Base-by-base conservation (phyloP, 1,140 invertebrate species). In the Drosophila mayri region DNA sequence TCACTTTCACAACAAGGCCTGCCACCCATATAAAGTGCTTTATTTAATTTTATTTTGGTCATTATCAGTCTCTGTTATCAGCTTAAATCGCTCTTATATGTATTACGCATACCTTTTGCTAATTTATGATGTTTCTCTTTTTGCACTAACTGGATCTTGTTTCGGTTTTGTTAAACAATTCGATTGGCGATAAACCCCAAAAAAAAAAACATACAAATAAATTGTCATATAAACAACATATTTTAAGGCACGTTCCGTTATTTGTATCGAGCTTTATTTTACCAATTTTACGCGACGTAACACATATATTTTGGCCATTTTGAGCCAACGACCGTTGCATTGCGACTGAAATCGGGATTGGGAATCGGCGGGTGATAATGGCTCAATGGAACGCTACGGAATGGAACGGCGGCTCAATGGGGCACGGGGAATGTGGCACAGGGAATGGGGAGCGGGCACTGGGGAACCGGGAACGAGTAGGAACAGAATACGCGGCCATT, bases 181-280 rank as follows among this genome's bases (percentile, higher is more conserved):
- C 28, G 40, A 20, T 32, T 16, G 57, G 59, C 30, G 12, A 66
- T 44, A 59, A 47, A 61, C 40, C 12, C 30, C 65, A 49, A 73
- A 73, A 73, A 49, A 67, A 61, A 77, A 52, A 14, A 22, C n/a
- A 76, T n/a, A 22, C n/a, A 76, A 46, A 59, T 55, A 25, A 55
- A 55, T 55, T 44, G 38, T 32, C 52, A 49, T 25, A 38, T 37
- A 22, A 67, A 47, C 50, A 74, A 20, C 47, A 65, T 63, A 83
- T 58, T 62, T 46, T 37, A 30, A 44, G 61, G 49, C 79, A 64
- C 57, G 41, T 76, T 44, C 47, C 60, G 75, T 76, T 66, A 66
- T 32, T 32, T 20, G 61, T n/a, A 41, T 44, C 10, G 6, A n/a
- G 16, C 37, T 11, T 43, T 43, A 43, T 41, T 43, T 65, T 18